Base-by-base conservation (phyloP, 2,888 invertebrate species). In the Eumacrocentrus americanus region DNA sequence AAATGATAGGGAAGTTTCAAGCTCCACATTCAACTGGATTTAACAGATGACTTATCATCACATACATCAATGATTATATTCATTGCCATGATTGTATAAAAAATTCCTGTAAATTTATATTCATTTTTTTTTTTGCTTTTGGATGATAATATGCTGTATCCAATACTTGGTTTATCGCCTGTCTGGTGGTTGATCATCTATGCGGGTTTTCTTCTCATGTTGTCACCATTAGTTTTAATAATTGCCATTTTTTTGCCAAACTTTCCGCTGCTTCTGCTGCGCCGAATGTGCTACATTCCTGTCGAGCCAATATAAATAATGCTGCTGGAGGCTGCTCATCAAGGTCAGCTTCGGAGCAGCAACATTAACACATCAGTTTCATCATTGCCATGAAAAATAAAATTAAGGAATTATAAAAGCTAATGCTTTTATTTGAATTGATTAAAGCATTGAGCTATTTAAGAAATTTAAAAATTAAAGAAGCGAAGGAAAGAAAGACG, bases 201-300 rank as follows among this genome's bases (percentile, higher is more conserved):
- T 86, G 82, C 88, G 61, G 84, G 85, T 58, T 82, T 87, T 57
- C 83, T 88, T 71, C 81, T 90, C 60, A 77, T 90, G 59, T 86
- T 89, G 71, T 89, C 89, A 68, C 90, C 90, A 37, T 82, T 88
- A 70, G 84, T 88, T 63, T 81, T 90, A 70, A 84, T 90, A 71
- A 85, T 89, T 75, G 84, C 88, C 66, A 82, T 89, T 61, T 87
- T 88, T 75, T 81, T 90, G 68, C 90, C 90, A 57, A 88, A 90
- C 74, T 81, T 90, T 73, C 90, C 90, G 60, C 84, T 90, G 69
- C 81, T 89, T 71, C 82, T 89, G 70, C 80, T 89, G 57, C 84
- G 88, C 68, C 84, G 88, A 75, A 84, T 88, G 69, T 88, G 87
- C 71, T 84, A 87, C 78, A 87, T 88, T 78, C 88, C 88, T 4